phyloP scores from a whole-genome alignment of 2,797 vertebrate species.

The Protonibea diacanthus region DNA sequence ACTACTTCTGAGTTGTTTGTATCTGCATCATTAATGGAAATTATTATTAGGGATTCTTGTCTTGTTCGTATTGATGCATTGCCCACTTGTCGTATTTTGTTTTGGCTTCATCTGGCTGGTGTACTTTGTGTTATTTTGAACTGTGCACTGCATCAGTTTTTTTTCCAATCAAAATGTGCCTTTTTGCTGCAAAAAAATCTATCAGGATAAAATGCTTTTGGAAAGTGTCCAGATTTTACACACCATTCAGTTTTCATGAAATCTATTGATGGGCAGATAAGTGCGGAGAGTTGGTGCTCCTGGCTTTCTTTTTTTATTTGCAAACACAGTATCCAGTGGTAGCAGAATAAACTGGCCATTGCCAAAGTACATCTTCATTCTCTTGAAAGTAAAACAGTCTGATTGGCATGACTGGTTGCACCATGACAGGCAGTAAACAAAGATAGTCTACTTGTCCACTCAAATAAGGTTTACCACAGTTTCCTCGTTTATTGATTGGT shows the following conservation, averaged over 20 bases:
- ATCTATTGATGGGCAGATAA: background rate
- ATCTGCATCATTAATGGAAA: background rate
- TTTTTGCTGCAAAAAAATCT: background rate
- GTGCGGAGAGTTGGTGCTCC: background rate
- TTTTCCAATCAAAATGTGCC: background rate
- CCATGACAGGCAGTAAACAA: slow-evolving; percentile 31
- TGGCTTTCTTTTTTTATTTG: background rate
- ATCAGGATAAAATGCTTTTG: slow-evolving; percentile 10
- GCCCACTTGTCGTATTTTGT: background rate
- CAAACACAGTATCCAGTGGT: background rate
- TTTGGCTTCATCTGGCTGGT: background rate
- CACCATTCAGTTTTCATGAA: slow-evolving; percentile 4
- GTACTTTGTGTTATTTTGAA: background rate
- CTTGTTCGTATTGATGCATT: background rate
- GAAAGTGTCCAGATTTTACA: slow-evolving; percentile 10
- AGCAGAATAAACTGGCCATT: background rate
- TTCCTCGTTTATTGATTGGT: slow-evolving; percentile 39
- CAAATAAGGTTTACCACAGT: slow-evolving; percentile 38
- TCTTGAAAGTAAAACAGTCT: slow-evolving; percentile 2
- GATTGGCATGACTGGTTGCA: slow-evolving; percentile 14
- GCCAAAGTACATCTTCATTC: slow-evolving; percentile 16
- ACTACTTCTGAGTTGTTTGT: background rate
- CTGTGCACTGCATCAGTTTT: background rate
- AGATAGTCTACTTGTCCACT: slow-evolving; percentile 21
- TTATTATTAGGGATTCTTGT: background rate